A percentile compares a stretch with the other conserved stretches of the same genome.
phyloP scores from a whole-genome alignment of 2,797 vertebrate genomes.

The Tragelaphus eurycerus region DNA sequence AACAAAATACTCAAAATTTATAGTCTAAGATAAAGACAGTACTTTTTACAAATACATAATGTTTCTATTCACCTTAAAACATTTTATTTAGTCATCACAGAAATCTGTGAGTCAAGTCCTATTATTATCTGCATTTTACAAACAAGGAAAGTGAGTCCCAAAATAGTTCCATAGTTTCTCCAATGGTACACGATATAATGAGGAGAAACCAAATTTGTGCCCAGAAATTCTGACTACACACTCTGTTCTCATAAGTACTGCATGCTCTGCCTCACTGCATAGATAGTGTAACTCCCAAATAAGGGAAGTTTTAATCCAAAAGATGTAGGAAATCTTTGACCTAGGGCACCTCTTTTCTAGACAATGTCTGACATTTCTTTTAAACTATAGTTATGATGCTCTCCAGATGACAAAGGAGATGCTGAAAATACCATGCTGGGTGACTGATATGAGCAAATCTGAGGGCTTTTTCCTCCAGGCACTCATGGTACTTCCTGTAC shows the following conservation, averaged over 20 bases:
- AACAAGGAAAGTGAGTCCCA: background rate
- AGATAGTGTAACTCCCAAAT: background rate
- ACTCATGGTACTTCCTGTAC: background rate
- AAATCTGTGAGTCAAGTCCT: background rate
- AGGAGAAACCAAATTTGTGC: background rate
- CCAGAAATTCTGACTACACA: background rate
- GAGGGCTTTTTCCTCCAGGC: background rate
- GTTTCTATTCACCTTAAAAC: background rate
- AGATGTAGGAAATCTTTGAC: background rate
- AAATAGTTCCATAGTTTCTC: background rate
- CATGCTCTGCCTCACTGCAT: rapidly evolving
- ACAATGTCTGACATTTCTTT: background rate
- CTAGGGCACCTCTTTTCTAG: background rate
- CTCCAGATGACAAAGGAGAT: background rate
- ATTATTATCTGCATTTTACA: background rate
- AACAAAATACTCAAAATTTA: background rate
- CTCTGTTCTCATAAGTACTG: background rate
- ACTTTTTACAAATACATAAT: background rate
- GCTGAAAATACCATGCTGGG: background rate
- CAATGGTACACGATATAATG: background rate
- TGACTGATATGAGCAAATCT: background rate
- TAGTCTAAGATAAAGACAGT: background rate
- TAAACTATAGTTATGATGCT: background rate
- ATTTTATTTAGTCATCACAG: background rate
- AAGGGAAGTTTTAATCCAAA: background rate